Percentiles rank a stretch among this genome's conserved stretches.
phyloP scores from a whole-genome alignment of 2,797 vertebrate genomes.

The Sebastes iracundus region DNA sequence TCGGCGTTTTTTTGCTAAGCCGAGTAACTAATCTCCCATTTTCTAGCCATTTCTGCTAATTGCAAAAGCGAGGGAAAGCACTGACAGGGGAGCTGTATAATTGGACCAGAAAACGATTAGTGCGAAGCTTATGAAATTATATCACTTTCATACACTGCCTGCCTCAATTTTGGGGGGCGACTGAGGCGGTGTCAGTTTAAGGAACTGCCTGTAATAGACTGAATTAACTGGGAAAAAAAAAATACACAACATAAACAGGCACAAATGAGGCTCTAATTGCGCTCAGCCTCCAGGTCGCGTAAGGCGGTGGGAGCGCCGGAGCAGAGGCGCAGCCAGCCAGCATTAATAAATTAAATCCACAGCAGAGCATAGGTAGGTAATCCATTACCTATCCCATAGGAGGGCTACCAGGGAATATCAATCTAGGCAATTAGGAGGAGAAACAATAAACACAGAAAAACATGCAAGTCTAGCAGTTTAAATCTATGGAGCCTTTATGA shows the following conservation, averaged over 20 bases:
- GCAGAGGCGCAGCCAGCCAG: constrained; percentile 52
- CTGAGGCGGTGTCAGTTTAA: constrained; percentile 41
- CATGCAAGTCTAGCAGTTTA: constrained; percentile 63
- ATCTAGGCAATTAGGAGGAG: constrained; percentile 68
- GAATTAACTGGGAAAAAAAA: constrained; percentile 35
- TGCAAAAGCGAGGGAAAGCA: constrained; percentile 59
- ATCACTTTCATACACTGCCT: constrained; percentile 57
- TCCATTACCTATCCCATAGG: constrained; percentile 73
- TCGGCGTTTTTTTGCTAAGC: constrained; percentile 62
- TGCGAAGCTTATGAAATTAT: constrained; percentile 65
- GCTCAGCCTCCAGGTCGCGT: constrained; percentile 67
- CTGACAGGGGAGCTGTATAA: constrained; percentile 68
- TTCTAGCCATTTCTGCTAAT: constrained; percentile 70
- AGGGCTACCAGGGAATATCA: constrained; percentile 71
- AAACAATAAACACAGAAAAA: constrained; percentile 63
- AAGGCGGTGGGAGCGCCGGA: constrained; percentile 30
- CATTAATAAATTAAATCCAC: constrained; percentile 77
- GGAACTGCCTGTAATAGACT: constrained; percentile 43
- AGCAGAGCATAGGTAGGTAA: constrained; percentile 69
- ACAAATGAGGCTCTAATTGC: constrained; percentile 73
- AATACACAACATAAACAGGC: constrained; percentile 47
- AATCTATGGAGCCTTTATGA: constrained; percentile 40
- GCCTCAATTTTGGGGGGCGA: constrained; percentile 39
- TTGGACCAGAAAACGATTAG: constrained; percentile 66
- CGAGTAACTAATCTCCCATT: constrained; percentile 73